Percentiles rank a stretch among this genome's conserved stretches.
phyloP scores from a whole-genome alignment of 1,140 invertebrate genomes.

The Dreissena rostriformis region DNA sequence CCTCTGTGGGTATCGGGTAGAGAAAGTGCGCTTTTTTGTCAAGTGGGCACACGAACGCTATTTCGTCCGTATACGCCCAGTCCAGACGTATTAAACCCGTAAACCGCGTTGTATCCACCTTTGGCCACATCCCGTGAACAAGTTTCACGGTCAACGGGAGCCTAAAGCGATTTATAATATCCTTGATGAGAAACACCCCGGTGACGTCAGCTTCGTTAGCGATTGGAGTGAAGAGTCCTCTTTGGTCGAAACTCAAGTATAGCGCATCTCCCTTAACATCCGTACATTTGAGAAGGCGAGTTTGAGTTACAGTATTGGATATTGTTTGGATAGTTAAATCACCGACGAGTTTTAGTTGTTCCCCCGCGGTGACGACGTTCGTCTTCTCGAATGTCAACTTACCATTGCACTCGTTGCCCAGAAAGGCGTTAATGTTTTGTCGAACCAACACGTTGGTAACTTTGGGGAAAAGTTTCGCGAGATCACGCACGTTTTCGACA shows the following conservation, averaged over 20 bases:
- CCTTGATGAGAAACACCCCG: slow-evolving; percentile 91
- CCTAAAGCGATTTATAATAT: slow-evolving; percentile 90
- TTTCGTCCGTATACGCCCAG: slow-evolving; percentile 87
- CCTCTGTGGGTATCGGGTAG: slow-evolving; percentile 91
- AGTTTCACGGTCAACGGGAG: slow-evolving; percentile 94
- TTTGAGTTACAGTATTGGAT: slow-evolving; percentile 69
- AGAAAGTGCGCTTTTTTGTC: slow-evolving; percentile 86
- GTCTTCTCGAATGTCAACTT: slow-evolving; percentile 86
- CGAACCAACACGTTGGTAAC: slow-evolving; percentile 86
- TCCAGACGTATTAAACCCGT: slow-evolving; percentile 89
- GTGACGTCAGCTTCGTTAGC: slow-evolving; percentile 95
- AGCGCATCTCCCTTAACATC: slow-evolving; percentile 92
- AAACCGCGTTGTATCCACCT: slow-evolving; percentile 82
- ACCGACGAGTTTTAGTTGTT: slow-evolving; percentile 89
- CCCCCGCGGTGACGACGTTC: slow-evolving; percentile 86
- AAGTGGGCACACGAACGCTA: slow-evolving; percentile 90
- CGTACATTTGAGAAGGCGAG: slow-evolving; percentile 90
- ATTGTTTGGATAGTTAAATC: slow-evolving; percentile 86
- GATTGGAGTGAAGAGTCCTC: slow-evolving; percentile 94
- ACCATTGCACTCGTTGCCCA: slow-evolving; percentile 79
- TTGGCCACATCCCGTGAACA: slow-evolving; percentile 91
- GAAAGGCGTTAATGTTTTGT: slow-evolving; percentile 91
- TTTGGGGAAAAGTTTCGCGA: slow-evolving; percentile 89
- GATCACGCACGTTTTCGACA: slow-evolving; percentile 92
- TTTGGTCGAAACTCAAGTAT: slow-evolving; percentile 91